Evolutionary conservation across 2,113 vertebrate species (phyloP), one percentile per base, ranked within the genome.

Genomic region (Tychaedon coryphoeus): DNA sequence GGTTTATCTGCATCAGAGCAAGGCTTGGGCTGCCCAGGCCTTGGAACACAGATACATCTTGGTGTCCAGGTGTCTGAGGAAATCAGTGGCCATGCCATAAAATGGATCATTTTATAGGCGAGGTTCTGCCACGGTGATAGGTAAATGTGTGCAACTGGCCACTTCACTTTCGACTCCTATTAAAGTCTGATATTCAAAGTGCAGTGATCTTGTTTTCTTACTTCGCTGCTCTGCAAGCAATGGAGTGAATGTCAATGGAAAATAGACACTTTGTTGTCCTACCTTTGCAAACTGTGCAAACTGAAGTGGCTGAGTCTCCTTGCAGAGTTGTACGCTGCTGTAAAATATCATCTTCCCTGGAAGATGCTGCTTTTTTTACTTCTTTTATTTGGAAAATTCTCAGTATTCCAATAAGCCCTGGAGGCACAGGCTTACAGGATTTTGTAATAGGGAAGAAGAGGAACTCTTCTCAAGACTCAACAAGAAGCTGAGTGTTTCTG

Each of bases 331-430:
- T 38, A 18, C 20, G 81, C 85, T 90, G 66, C 79, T 61, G 64
- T 78, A 77, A 96, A 94, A 62, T 78, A n/a, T 28, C 77, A 45
- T 90, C 81, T 86, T 78, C 17, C 69, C 45, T 71, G 86, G 80
- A 87, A 94, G 28, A 58, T 84, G 75, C 72, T 86, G 51, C 79
- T 80, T 31, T 0, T 96, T 92, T 80, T 53, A 50, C 12, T 83
- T 86, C 56, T 93, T 93, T 84, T 67, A 45, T 90, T 88, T 90
- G 64, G 89, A 94, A 95, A 93, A 82, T 33, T 88, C 26, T 67
- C 36, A 60, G 23, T 91, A 85, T 82, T 92, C 47, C 34, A 61
- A 7, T 57, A 40, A 72, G 76, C 93, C 60, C 69, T 72, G 56
- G 77, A 93, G 53, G 34, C 74, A 58, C 43, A 70, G 33, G 29